Percentiles rank a stretch among this genome's conserved stretches.
Evolutionary conservation across 2,113 vertebrate species (phyloP).

Genomic region (human (Homo sapiens)): DNA sequence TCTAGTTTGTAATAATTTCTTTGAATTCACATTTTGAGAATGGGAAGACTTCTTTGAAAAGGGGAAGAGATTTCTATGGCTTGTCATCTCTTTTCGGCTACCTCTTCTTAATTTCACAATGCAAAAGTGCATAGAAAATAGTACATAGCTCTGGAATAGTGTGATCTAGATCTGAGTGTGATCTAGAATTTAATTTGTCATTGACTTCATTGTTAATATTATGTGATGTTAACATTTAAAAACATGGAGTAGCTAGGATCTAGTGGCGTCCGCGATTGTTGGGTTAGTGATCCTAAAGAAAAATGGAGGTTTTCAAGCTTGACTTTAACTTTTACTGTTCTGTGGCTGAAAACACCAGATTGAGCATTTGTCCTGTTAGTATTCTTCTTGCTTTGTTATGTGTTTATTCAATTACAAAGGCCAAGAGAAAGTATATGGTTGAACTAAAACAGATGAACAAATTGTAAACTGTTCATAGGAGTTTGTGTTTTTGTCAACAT

Average conservation of each 20-base stretch:
- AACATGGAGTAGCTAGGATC: not conserved
- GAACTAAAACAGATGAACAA: not conserved
- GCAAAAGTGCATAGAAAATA: not conserved
- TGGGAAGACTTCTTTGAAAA: not conserved
- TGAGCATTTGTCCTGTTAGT: not conserved
- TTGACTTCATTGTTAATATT: not conserved
- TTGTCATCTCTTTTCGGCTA: not conserved
- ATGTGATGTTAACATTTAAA: slow-evolving; percentile 2
- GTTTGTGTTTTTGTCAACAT: not conserved
- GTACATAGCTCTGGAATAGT: not conserved
- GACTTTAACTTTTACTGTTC: not conserved
- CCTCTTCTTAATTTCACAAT: not conserved
- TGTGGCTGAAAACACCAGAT: not conserved
- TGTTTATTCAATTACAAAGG: slow-evolving; percentile 43
- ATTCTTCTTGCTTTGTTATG: not conserved
- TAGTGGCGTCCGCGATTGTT: not conserved
- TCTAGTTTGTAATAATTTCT: not conserved
- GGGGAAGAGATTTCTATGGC: not conserved
- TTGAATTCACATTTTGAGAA: slow-evolving; percentile 27
- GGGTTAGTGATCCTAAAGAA: not conserved
- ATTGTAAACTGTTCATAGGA: not conserved
- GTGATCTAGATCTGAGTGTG: not conserved
- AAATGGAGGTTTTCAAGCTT: not conserved
- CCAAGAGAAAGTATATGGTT: not conserved
- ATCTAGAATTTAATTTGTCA: not conserved